Evolutionary conservation across 2,113 vertebrate genomes (phyloP).

Genomic region (Mobula hypostoma): DNA sequence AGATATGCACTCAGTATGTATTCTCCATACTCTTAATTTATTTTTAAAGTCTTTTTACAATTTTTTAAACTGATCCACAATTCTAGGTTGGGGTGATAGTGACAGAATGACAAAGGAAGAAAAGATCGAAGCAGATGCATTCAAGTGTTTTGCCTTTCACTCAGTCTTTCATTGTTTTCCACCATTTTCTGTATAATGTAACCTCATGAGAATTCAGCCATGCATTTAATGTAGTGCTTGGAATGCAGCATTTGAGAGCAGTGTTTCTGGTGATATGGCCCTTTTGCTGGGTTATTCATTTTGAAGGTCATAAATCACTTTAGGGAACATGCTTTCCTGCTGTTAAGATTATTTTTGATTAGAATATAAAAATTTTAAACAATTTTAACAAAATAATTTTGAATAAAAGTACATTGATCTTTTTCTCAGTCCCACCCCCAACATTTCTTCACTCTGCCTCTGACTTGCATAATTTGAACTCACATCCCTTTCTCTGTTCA

Average conservation of each 20-base stretch:
- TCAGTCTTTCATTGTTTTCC: conserved; percentile 34
- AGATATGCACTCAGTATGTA: background rate
- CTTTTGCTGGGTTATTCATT: conserved; percentile 37
- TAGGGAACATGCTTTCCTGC: background rate
- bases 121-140: conserved; percentile 30
- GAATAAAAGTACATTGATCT: conserved; percentile 3
- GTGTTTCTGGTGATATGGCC: conserved; percentile 25
- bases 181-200: conserved; percentile 38
- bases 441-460: conserved; percentile 18
- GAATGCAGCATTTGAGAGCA: conserved; percentile 30
- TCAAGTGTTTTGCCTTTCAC: conserved; percentile 30
- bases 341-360: background rate
- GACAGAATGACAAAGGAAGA: conserved; percentile 28
- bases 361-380: background rate
- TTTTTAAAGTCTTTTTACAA: conserved; percentile 5
- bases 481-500: conserved; percentile 19
- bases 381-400: conserved; percentile 23
- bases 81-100: conserved; percentile 9
- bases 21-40: background rate
- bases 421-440: background rate
- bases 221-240: conserved; percentile 38
- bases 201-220: conserved; percentile 37
- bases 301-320: conserved; percentile 34
- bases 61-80: conserved; percentile 13
- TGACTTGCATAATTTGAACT: conserved; percentile 34